Evolutionary conservation across 2,113 vertebrate species (phyloP).

Genomic region (Coregonus clupeaformis): DNA sequence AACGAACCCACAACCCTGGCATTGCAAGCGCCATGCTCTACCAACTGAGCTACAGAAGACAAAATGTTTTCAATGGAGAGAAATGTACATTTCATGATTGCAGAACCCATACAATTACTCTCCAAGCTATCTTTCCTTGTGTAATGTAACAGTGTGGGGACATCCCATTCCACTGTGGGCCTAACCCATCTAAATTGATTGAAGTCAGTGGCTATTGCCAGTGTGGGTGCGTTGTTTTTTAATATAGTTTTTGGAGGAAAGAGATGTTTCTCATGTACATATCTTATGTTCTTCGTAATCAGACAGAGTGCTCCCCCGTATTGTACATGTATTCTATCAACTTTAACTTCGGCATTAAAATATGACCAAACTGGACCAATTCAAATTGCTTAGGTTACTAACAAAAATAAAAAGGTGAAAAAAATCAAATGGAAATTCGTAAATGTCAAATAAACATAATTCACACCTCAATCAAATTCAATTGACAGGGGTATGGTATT

Average conservation of each 20-base stretch:
- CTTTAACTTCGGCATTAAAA: neutral
- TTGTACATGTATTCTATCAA: neutral
- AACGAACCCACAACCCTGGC: no score
- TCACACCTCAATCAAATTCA: slow-evolving; percentile 33
- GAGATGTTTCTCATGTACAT: neutral
- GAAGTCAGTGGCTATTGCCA: neutral
- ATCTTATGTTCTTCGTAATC: neutral
- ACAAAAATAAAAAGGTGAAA: neutral
- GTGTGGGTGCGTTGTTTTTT: neutral
- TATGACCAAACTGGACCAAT: neutral
- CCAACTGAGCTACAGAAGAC: no score
- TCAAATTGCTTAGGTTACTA: neutral
- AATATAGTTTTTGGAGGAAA: neutral
- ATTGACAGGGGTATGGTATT: slow-evolving; percentile 19
- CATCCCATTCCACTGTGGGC: neutral
- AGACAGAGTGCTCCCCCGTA: neutral
- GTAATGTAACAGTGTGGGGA: neutral
- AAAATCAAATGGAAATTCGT: neutral
- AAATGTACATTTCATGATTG: slow-evolving; percentile 42
- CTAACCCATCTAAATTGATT: neutral
- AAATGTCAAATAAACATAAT: slow-evolving; percentile 28
- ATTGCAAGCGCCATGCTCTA: no score
- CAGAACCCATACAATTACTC: slow-evolving; percentile 9
- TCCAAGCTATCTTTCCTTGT: neutral
- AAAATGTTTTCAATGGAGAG: slow-evolving; percentile 29